These are phyloP conservation scores for Epistrophella euchroma DNA, from an alignment of 2,888 invertebrate species.

Conservation along the genomic window DNA sequence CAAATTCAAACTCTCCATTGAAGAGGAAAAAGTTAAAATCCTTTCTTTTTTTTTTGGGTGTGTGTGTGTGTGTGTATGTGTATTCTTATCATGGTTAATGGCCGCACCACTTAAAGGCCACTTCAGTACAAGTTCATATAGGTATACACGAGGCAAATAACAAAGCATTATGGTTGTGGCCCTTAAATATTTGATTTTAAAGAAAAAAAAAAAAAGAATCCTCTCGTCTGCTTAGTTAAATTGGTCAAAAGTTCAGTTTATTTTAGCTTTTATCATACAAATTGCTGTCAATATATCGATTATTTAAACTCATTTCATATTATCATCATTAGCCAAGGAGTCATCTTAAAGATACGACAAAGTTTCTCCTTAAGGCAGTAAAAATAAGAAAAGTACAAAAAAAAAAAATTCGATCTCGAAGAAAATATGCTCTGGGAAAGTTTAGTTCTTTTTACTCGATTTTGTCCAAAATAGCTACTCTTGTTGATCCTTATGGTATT, in stretches of 20 bases:
- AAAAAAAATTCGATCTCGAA: neutral
- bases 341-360: slow-evolving; percentile 46
- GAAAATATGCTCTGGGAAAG: slow-evolving; percentile 51
- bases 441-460: neutral
- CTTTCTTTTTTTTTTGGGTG: slow-evolving; percentile 14
- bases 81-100: slow-evolving; percentile 41
- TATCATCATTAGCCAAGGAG: slow-evolving; percentile 46
- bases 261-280: slow-evolving; percentile 74
- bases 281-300: slow-evolving; percentile 76
- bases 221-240: slow-evolving; percentile 62
- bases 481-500: slow-evolving; percentile 57
- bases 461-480: slow-evolving; percentile 27
- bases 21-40: slow-evolving; percentile 46
- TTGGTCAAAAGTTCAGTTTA: slow-evolving; percentile 74
- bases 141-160: neutral
- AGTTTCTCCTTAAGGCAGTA: slow-evolving; percentile 52
- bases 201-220: neutral
- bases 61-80: no score
- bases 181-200: slow-evolving; percentile 27
- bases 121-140: slow-evolving; percentile 19
- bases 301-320: slow-evolving; percentile 59
- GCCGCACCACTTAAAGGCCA: slow-evolving; percentile 47
- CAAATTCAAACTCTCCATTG: slow-evolving; percentile 42
- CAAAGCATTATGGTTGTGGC: neutral
- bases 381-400: slow-evolving; percentile 5